A percentile compares a stretch with the other conserved stretches of the same genome.
Conservation (phyloP, 2,888 invertebrate species). For the Tuberolachnus salignus region DNA sequence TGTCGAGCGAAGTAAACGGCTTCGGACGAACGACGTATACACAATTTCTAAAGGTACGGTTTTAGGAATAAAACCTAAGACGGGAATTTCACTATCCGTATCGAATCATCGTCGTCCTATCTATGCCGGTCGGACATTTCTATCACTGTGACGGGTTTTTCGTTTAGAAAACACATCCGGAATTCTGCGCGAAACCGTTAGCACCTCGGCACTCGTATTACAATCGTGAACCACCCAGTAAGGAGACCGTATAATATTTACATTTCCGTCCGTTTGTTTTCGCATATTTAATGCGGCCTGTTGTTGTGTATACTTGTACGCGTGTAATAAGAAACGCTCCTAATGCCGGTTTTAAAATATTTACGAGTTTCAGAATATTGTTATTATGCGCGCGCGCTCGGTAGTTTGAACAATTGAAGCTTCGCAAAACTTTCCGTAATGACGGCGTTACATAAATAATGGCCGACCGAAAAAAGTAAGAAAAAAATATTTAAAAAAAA, state of each 20-base stretch:
- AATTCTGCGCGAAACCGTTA: too few relatives aligned
- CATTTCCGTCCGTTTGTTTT: constrained; percentile 55
- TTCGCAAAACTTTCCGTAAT: constrained; percentile 11
- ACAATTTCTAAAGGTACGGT: too few relatives aligned
- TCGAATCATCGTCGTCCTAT: too few relatives aligned
- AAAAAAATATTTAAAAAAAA: too few relatives aligned
- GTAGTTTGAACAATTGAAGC: background rate
- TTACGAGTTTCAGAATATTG: constrained; percentile 4
- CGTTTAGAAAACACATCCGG: too few relatives aligned
- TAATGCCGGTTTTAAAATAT: constrained; percentile 1
- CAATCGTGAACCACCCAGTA: background rate
- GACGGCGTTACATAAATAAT: constrained; percentile 29
- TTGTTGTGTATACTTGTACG: background rate
- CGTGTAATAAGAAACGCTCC: too few relatives aligned
- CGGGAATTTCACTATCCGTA: too few relatives aligned
- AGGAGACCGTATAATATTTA: constrained; percentile 60
- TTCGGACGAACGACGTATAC: too few relatives aligned
- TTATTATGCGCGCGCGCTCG: background rate
- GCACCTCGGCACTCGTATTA: background rate
- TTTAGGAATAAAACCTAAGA: too few relatives aligned
- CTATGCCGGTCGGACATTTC: too few relatives aligned
- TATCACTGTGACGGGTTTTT: too few relatives aligned
- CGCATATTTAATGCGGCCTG: constrained; percentile 10
- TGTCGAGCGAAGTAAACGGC: too few relatives aligned
- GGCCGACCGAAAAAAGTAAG: background rate